Conservation (phyloP, 2,888 invertebrate species). For the Caenorhabditis becei region DNA sequence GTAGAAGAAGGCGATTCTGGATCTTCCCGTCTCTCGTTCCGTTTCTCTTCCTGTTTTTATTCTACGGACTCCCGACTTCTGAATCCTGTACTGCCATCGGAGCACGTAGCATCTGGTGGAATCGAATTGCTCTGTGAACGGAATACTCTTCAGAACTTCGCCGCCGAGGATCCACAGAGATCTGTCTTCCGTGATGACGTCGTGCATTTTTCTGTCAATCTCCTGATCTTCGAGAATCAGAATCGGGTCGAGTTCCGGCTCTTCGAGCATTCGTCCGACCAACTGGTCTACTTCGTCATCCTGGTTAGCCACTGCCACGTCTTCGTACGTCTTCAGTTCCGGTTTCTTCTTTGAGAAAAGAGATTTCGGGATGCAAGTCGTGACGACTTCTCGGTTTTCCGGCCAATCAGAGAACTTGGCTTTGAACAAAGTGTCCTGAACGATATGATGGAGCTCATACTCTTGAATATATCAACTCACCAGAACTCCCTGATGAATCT, state of each 20-base stretch:
- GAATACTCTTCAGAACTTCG: slow-evolving; percentile 65
- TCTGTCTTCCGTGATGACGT: slow-evolving; percentile 72
- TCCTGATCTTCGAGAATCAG: slow-evolving; percentile 68
- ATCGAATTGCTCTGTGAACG: slow-evolving; percentile 63
- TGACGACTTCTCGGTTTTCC: slow-evolving; percentile 40
- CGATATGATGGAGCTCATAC: neutral
- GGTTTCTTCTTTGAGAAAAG: slow-evolving; percentile 38
- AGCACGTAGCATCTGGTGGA: slow-evolving; percentile 74
- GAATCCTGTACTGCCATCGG: slow-evolving; percentile 76
- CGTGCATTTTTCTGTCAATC: slow-evolving; percentile 63
- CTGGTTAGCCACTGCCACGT: slow-evolving; percentile 24
- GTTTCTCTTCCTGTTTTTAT: slow-evolving; percentile 61
- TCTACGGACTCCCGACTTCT: slow-evolving; percentile 71
- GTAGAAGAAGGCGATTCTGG: slow-evolving; percentile 76
- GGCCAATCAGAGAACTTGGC: slow-evolving; percentile 74
- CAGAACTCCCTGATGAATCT: slow-evolving; percentile 64
- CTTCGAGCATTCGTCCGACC: slow-evolving; percentile 27
- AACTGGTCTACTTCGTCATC: slow-evolving; percentile 32
- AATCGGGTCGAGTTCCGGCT: slow-evolving; percentile 40
- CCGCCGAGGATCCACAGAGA: slow-evolving; percentile 67
- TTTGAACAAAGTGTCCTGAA: slow-evolving; percentile 74
- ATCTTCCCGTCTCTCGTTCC: slow-evolving; percentile 75
- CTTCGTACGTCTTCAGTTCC: slow-evolving; percentile 45
- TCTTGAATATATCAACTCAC: slow-evolving; percentile 37
- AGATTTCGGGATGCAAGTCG: slow-evolving; percentile 49